Conservation (phyloP, 2,888 invertebrate genomes). For the Brachylomia viminalis region DNA sequence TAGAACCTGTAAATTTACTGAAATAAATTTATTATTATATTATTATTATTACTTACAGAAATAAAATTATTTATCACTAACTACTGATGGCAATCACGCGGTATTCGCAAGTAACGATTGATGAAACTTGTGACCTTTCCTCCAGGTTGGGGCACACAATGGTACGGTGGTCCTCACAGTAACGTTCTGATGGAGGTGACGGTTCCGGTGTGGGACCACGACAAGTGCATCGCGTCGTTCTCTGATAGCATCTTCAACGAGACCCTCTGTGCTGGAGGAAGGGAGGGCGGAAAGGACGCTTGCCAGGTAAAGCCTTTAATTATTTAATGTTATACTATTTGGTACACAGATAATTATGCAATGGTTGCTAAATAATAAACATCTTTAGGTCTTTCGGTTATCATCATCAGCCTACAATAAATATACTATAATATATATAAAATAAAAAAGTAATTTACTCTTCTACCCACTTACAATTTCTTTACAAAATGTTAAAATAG, state of each 20-base stretch:
- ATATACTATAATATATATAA: too few species aligned
- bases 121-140: neutral
- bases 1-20: too few species aligned
- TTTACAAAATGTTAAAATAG: too few species aligned
- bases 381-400: neutral
- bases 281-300: constrained; percentile 94
- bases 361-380: too few species aligned
- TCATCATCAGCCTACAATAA: neutral
- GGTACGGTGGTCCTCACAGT: constrained; percentile 93
- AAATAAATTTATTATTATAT: too few species aligned
- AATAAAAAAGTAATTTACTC: too few species aligned
- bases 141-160: constrained; percentile 94
- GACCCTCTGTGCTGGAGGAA: constrained; percentile 94
- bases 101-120: neutral
- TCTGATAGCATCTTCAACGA: constrained; percentile 91
- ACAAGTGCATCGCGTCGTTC: constrained; percentile 91
- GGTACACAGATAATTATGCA: neutral
- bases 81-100: neutral
- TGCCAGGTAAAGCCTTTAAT: constrained; percentile 92
- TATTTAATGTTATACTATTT: neutral
- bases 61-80: too few species aligned
- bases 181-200: constrained; percentile 94
- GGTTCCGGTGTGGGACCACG: constrained; percentile 94
- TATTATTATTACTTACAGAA: too few species aligned
- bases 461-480: too few species aligned